Base-by-base conservation (phyloP, 1,140 invertebrate species). In the Reticulitermes speratus region DNA sequence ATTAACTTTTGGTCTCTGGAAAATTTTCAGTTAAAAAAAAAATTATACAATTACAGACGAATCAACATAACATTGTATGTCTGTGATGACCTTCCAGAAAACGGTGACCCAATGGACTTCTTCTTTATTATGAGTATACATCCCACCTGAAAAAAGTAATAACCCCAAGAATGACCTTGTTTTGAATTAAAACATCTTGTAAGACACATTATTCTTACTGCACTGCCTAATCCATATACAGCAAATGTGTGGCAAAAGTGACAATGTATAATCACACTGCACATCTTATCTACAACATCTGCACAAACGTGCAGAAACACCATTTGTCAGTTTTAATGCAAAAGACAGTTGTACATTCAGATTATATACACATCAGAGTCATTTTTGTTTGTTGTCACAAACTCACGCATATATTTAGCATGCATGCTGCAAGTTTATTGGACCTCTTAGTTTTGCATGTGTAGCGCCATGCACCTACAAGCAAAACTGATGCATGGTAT, bases 401-500 rank as follows among this genome's bases (percentile, higher is more conserved):
- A 12, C 52, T 21, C 65, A 30, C 7, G 65, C 19, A 16, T 21
- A 55, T 25, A 11, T 75, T 11, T 75, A 75, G 65, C n/a, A 30
- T n/a, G 65, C 65, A 75, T 30, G n/a, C 65, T 30, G n/a, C 2
- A 75, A 11, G n/a, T 75, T 30, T 25, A 30, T 30, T 30, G 19
- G 65, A 75, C 65, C n/a, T 75, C 0, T 83, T 83, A 44, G 0
- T 83, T 44, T 83, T 44, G 85, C 85, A 86, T 86, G 85, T 86
- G 23, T 83, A 86, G 85, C 85, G 81, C 85, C 85, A 82, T 30
- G 81, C 45, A 86, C 44, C n/a, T 38, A 81, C 52, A 52, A 16
- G 19, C 8, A 55, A 59, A 23, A 69, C 14, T 52, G 44, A 55
- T 82, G 82, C 44, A 21, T 82, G 85, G 85, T 86, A 86, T 86